Evolutionary conservation across 2,888 invertebrate species (phyloP).

Genomic region (Tridacna gigas): DNA sequence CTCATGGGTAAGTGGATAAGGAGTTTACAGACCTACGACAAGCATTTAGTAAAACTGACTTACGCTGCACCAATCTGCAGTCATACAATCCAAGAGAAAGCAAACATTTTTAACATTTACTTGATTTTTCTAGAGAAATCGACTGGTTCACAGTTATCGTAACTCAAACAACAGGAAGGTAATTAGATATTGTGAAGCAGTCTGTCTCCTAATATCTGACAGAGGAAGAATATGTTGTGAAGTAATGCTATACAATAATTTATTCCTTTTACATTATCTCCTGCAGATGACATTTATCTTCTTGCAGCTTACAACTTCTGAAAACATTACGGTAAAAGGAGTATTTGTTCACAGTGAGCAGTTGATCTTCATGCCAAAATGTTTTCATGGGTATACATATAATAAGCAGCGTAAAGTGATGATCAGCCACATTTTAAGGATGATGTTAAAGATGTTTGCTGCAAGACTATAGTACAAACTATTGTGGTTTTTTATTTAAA

Average conservation of each 20-base stretch:
- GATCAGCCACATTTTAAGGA: too few species aligned
- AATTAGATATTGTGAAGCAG: constrained; percentile 20
- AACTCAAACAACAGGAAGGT: background rate
- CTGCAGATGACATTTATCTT: too few species aligned
- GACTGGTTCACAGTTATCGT: constrained; percentile 7
- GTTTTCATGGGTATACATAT: background rate
- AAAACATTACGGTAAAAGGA: background rate
- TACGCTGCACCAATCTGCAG: too few species aligned
- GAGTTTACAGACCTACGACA: too few species aligned
- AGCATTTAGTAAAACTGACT: too few species aligned
- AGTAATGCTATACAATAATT: background rate
- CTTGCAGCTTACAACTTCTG: background rate
- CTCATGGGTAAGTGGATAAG: too few species aligned
- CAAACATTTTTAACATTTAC: background rate
- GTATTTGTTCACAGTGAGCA: background rate
- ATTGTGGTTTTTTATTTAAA: too few species aligned
- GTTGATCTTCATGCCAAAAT: background rate
- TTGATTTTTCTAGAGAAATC: constrained; percentile 1
- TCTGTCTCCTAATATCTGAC: background rate
- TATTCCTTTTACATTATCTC: background rate
- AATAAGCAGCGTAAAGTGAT: too few species aligned
- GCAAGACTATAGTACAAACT: too few species aligned
- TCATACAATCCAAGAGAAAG: too few species aligned
- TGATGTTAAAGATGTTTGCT: too few species aligned
- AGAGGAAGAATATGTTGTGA: too few species aligned